Evolutionary conservation across 2,797 vertebrate species (phyloP).

Genomic region (Petrocephalus schoutedeni): DNA sequence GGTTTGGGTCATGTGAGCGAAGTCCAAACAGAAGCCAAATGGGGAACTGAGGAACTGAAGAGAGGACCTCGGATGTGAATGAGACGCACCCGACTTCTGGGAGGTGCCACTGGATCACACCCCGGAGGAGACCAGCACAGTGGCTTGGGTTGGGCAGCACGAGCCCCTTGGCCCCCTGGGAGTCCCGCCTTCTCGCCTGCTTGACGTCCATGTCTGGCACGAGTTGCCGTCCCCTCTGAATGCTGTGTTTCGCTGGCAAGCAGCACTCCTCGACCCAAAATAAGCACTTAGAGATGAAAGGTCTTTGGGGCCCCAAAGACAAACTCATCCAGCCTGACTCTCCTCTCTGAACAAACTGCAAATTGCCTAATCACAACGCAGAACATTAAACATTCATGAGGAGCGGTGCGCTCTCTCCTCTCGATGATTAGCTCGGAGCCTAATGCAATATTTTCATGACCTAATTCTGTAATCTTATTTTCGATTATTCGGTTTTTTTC

Average conservation of each 20-base stretch:
- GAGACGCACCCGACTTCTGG: not conserved
- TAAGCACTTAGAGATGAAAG: slow-evolving; percentile 1
- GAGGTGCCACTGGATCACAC: not conserved
- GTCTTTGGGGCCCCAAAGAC: not conserved
- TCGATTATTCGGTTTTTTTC: slow-evolving; percentile 5
- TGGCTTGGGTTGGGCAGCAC: not conserved
- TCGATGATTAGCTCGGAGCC: not conserved
- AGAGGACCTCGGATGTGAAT: not conserved
- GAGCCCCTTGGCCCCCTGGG: not conserved
- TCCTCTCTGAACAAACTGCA: not conserved
- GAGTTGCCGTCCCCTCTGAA: not conserved
- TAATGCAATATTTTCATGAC: slow-evolving; percentile 18
- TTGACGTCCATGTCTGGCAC: not conserved
- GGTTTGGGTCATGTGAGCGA: not conserved
- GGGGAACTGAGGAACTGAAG: too few relatives aligned
- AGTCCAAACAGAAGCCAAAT: not conserved
- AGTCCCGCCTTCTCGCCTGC: not conserved
- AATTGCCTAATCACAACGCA: not conserved
- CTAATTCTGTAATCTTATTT: slow-evolving; percentile 23
- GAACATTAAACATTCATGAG: slow-evolving; percentile 23
- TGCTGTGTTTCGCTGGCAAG: not conserved
- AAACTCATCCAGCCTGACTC: slow-evolving; percentile 1
- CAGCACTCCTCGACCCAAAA: not conserved
- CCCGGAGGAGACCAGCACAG: not conserved
- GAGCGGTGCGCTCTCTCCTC: not conserved